Conservation (phyloP, 2,888 invertebrate genomes). For the Strigamia crassipes region DNA sequence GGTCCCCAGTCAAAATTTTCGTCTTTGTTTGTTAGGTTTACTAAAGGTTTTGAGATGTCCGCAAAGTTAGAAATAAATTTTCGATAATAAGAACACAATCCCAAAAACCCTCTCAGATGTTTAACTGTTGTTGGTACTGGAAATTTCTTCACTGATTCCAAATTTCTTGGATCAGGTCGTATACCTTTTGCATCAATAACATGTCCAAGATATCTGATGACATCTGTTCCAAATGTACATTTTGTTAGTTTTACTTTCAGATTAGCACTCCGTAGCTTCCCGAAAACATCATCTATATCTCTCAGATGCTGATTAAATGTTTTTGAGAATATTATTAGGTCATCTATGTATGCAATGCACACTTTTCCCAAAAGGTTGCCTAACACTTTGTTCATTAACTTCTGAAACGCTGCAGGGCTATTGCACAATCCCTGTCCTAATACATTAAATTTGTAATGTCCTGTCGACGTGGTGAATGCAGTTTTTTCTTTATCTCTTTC, state of each 20-base stretch:
- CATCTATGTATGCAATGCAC: neutral
- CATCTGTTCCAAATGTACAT: neutral
- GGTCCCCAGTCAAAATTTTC: neutral
- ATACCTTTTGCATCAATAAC: neutral
- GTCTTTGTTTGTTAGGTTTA: neutral
- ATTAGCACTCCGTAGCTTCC: neutral
- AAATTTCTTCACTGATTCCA: neutral
- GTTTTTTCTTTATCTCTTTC: neutral
- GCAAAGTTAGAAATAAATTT: neutral
- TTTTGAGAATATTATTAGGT: neutral
- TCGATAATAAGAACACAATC: neutral
- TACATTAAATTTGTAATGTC: neutral
- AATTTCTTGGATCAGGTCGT: neutral
- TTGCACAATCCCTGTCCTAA: neutral
- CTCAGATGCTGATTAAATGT: neutral
- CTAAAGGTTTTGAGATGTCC: neutral
- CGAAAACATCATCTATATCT: neutral
- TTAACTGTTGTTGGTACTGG: neutral
- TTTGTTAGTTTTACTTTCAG: neutral
- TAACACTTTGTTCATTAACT: too few species aligned
- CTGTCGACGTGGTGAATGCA: too few species aligned
- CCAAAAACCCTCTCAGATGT: neutral
- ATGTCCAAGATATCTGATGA: neutral
- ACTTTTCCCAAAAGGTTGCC: neutral
- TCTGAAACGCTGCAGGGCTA: neutral